Evolutionary conservation across 30 jellyfish, hydroid and myxozoan genomes (phyloP).

Genomic region (Pelagia noctiluca): DNA sequence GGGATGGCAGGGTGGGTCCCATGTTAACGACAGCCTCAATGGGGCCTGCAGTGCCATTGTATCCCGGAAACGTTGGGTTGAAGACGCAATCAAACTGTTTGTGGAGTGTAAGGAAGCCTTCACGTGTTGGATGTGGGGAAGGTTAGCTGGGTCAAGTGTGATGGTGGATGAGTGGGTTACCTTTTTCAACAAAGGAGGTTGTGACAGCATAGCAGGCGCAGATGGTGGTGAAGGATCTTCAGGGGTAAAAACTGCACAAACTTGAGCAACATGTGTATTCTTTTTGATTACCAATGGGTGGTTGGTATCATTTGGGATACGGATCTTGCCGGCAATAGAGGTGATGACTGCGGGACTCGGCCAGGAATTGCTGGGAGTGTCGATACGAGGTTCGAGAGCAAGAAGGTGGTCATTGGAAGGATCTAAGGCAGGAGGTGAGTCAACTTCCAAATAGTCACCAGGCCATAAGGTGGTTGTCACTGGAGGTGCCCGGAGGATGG

Average conservation of each 20-base stretch:
- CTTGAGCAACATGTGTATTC: constrained; percentile 37
- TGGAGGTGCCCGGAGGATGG: constrained; percentile 1
- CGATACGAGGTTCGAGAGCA: no score
- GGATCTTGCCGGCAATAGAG: constrained; percentile 2
- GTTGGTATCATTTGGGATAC: constrained; percentile 24
- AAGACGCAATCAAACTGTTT: constrained; percentile 27
- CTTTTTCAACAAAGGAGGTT: not conserved
- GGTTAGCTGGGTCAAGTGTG: constrained; percentile 1
- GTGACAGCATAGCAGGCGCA: not conserved
- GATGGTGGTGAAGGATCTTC: not conserved
- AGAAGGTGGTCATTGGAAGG: not conserved
- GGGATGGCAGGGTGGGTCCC: constrained; percentile 72
- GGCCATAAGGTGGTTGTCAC: not conserved
- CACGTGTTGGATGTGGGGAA: constrained; percentile 9
- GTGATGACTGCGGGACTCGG: constrained; percentile 6
- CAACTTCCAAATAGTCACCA: not conserved
- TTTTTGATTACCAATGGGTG: constrained; percentile 4
- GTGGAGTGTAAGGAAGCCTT: constrained; percentile 13
- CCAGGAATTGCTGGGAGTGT: no score
- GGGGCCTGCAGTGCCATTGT: constrained; percentile 69
- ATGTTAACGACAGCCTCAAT: constrained; percentile 60
- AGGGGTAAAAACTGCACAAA: not conserved
- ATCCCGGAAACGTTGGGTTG: constrained; percentile 62
- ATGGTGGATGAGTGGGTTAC: not conserved
- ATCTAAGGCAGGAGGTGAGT: constrained; percentile 7